Conservation (phyloP, 37 sponge, comb jelly and placozoan species). For the Haliclona indistincta region DNA sequence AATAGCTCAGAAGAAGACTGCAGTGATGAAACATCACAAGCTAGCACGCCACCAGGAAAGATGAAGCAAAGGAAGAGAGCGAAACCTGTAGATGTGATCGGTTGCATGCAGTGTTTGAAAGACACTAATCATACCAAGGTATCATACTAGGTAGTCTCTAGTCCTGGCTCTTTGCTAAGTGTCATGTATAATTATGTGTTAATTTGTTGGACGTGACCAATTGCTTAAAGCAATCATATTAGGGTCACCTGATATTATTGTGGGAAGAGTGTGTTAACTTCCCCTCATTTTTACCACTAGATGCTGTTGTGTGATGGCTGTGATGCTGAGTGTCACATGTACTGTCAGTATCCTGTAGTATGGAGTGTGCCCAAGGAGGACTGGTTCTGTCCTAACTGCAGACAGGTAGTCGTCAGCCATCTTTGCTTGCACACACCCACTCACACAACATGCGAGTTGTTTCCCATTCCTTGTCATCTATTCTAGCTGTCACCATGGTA, state of each 20-base stretch:
- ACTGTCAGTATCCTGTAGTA: constrained; percentile 66
- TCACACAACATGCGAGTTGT: background rate
- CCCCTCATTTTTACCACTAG: constrained; percentile 5
- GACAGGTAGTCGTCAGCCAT: constrained; percentile 32
- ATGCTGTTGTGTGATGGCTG: constrained; percentile 71
- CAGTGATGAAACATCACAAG: constrained; percentile 9
- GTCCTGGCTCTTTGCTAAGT: too few relatives aligned
- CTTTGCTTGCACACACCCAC: background rate
- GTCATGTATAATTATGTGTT: too few relatives aligned
- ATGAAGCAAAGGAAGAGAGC: background rate
- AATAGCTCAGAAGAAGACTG: background rate
- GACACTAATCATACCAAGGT: constrained; percentile 46
- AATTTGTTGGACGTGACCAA: too few relatives aligned
- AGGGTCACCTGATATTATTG: background rate
- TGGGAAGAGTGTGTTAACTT: background rate
- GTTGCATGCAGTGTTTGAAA: constrained; percentile 50
- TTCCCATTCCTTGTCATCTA: background rate
- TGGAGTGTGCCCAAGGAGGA: constrained; percentile 48
- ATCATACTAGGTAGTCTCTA: background rate
- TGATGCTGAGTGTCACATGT: constrained; percentile 70
- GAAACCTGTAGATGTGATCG: background rate
- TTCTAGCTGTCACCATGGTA: background rate
- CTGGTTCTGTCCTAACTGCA: constrained; percentile 68
- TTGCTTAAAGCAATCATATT: too few relatives aligned
- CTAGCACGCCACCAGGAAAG: background rate